Base-by-base conservation (phyloP, 2,797 vertebrate genomes). In the Florisuga fusca region DNA sequence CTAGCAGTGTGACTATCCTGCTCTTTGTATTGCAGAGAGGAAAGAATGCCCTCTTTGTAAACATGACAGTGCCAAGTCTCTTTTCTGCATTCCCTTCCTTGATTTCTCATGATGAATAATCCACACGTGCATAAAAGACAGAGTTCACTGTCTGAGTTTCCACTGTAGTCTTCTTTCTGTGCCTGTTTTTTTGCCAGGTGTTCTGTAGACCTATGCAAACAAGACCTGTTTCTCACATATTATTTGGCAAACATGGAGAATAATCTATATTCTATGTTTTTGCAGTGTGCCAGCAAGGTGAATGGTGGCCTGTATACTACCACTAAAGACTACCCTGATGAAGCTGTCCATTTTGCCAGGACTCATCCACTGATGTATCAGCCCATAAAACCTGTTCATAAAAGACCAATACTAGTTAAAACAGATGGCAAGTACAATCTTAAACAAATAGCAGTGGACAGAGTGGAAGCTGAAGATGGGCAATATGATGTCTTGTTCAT, bases 401-500 rank as follows among this genome's bases (percentile, higher is more conserved):
- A 98, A 31, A 98, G 97, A 73, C 99, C 99, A 26, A 96, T 99
- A 51, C 96, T 99, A 46, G 98, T 99, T 51, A 99, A 99, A 96
- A 99, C 98, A 6, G 98, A 99, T 62, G 98, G 98, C 45, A 98
- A 98, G 67, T 99, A 99, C 46, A 99, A 98, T 69, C 97, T 99
- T 84, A 99, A 98, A 26, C 99, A 99, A 97, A 98, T 99, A 61
- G 99, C 98, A 4, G 99, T 99, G 58, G 99, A 99, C 96, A 97
- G 98, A 86, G 99, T 99, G 48, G 99, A 99, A 97, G 99, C 99
- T 9, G 99, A 99, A 97, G 99, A 99, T 41, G 99, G 99, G 36
- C 98, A 99, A 85, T 99, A 99, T 74, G 98, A 99, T 69, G 99
- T 99, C 87, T 98, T 99, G 41, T 99, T 99, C 97, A 98, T 99